Evolutionary conservation across 1,140 invertebrate species (phyloP).

Genomic region (Drosophila varians): DNA sequence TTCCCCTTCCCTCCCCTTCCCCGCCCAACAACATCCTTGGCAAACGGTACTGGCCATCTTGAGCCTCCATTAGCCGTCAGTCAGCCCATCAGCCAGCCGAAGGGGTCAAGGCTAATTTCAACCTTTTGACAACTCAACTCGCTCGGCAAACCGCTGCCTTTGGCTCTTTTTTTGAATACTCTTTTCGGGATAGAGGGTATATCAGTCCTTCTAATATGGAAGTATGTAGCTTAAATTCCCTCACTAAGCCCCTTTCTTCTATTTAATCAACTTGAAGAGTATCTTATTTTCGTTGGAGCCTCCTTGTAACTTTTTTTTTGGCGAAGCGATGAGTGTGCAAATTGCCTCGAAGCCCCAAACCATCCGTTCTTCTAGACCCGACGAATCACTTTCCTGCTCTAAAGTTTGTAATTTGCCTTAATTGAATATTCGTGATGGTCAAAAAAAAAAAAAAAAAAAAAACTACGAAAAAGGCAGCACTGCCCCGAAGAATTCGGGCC

Average conservation of each 20-base stretch:
- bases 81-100: conserved; percentile 41
- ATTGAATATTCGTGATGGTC: conserved; percentile 78
- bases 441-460: conserved; percentile 21
- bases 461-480: background rate
- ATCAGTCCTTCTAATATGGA: too few relatives aligned
- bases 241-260: too few relatives aligned
- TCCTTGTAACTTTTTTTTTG: background rate
- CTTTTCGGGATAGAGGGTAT: background rate
- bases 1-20: too few relatives aligned
- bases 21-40: too few relatives aligned
- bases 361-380: conserved; percentile 29
- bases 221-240: too few relatives aligned
- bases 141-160: background rate
- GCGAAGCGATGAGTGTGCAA: conserved; percentile 41
- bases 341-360: conserved; percentile 24
- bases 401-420: conserved; percentile 77
- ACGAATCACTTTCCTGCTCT: conserved; percentile 71
- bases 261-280: too few relatives aligned
- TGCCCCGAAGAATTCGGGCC: background rate
- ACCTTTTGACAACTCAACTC: conserved; percentile 77
- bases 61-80: conserved; percentile 41
- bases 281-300: too few relatives aligned
- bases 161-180: background rate
- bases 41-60: conserved; percentile 39
- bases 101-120: conserved; percentile 77